A percentile compares a stretch with the other conserved stretches of the same genome.
These are phyloP conservation scores for Andrena minutula DNA, from an alignment of 2,888 invertebrate genomes.

Conservation along the genomic window DNA sequence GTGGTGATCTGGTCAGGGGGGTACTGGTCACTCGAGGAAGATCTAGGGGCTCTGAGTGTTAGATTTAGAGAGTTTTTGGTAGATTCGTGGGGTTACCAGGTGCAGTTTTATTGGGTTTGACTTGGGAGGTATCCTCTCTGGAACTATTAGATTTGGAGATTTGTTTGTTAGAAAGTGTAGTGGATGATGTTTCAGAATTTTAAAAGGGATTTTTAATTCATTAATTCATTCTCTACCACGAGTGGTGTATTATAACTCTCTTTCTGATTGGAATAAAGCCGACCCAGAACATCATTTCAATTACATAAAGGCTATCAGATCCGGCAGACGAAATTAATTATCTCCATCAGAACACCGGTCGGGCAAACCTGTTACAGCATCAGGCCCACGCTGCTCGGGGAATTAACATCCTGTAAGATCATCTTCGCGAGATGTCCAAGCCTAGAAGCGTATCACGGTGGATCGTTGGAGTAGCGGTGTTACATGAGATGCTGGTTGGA, in stretches of 20 bases:
- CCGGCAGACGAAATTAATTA: constrained; percentile 3
- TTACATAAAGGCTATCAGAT: background rate
- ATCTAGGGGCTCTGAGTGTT: background rate
- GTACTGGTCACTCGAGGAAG: background rate
- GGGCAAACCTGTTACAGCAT: background rate
- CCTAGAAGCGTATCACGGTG: background rate
- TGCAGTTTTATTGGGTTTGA: too few relatives aligned
- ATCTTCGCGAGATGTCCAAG: background rate
- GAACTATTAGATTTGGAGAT: too few relatives aligned
- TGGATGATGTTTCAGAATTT: too few relatives aligned
- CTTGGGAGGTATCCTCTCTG: too few relatives aligned
- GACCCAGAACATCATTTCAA: too few relatives aligned
- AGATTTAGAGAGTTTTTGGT: background rate
- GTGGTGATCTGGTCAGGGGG: too few relatives aligned
- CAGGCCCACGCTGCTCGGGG: background rate
- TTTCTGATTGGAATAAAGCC: too few relatives aligned
- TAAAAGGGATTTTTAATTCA: too few relatives aligned
- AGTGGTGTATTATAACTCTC: too few relatives aligned
- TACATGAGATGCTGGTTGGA: background rate
- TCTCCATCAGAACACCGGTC: background rate
- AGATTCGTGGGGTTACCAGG: too few relatives aligned
- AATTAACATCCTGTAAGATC: background rate
- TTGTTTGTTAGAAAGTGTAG: too few relatives aligned
- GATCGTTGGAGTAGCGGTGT: background rate
- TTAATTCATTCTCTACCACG: too few relatives aligned